Percentiles rank a stretch among this genome's conserved stretches.
These are phyloP conservation scores for Denticeps clupeoides DNA, from an alignment of 2,797 vertebrate genomes.

Conservation along the genomic window DNA sequence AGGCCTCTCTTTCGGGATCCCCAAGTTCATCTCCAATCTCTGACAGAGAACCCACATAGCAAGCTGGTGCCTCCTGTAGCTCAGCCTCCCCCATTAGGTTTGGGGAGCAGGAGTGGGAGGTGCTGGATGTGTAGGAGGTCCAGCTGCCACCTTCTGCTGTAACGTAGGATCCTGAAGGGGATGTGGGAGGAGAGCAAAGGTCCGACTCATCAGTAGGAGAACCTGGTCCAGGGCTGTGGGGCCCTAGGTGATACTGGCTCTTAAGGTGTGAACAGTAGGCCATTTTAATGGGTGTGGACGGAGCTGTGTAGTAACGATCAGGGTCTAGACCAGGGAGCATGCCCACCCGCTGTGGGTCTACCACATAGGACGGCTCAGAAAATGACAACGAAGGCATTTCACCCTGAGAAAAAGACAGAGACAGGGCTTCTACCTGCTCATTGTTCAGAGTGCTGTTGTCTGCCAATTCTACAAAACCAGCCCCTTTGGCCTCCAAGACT, in stretches of 20 bases:
- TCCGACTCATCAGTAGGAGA: slow-evolving; percentile 66
- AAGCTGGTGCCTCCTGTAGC: slow-evolving; percentile 61
- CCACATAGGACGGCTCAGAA: slow-evolving; percentile 56
- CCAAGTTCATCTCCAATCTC: slow-evolving; percentile 66
- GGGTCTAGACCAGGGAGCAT: slow-evolving; percentile 58
- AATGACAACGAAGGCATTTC: slow-evolving; percentile 83
- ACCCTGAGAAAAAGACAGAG: slow-evolving; percentile 58
- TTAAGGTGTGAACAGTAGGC: slow-evolving; percentile 54
- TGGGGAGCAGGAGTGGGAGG: slow-evolving; percentile 80
- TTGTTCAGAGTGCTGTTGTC: slow-evolving; percentile 31
- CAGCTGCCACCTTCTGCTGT: slow-evolving; percentile 91
- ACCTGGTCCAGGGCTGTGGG: slow-evolving; percentile 51
- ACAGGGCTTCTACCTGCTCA: slow-evolving; percentile 40
- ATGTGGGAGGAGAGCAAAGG: slow-evolving; percentile 76
- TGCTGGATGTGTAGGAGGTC: slow-evolving; percentile 76
- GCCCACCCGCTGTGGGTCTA: slow-evolving; percentile 57
- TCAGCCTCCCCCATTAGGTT: slow-evolving; percentile 71
- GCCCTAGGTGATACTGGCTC: slow-evolving; percentile 51
- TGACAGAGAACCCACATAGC: slow-evolving; percentile 60
- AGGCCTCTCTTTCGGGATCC: slow-evolving; percentile 51
- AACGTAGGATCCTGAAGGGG: slow-evolving; percentile 87
- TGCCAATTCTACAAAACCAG: slow-evolving; percentile 34
- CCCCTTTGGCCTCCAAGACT: slow-evolving; percentile 30
- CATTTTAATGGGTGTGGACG: slow-evolving; percentile 78
- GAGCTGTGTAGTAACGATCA: slow-evolving; percentile 84